Base-by-base conservation (phyloP, 2,113 vertebrate species). In the Nannospalax galili region DNA sequence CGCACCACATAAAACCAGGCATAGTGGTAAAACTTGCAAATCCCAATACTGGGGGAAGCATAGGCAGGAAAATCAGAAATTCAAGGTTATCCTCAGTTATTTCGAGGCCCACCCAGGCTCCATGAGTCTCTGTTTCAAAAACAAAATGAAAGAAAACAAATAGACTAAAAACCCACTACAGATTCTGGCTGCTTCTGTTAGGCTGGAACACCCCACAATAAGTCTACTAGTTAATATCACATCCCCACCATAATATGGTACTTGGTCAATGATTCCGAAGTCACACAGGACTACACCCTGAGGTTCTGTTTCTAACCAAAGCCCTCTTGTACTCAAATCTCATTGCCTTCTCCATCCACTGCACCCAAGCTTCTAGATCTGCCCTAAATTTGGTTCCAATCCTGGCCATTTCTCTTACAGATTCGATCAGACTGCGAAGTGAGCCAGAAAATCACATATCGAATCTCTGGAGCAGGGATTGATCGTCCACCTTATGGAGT, bases 401-500 rank as follows among this genome's bases (percentile, higher is more conserved):
- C 24, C 37, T 70, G 26, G 3, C 7, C 81, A 60, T 65, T 90
- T 93, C 48, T 24, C 26, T 98, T 98, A 32, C 82, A 99, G 99
- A 99, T 99, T 85, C 98, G 98, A 90, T 99, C 99, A 35, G 99
- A 99, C 80, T 98, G 98, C 78, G 98, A 99, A 67, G 95, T 84
- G 15, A 96, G 92, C 3, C 95, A 97, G 19, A 97, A 60, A 62
- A 96, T 99, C 58, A 67, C 30, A 0, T 99, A 99, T 80, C 98
- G 84, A 65, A 98, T 99, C 75, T 95, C 95, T 16, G 99, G 99
- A 74, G 89, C 96, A 42, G 99, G 99, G 73, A 99, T 98, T 24
- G 98, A 99, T 85, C 40, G 96, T 48, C 84, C 97, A 0, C 99
- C 99, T 0, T 5, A 60, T 0, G 95, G 96, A 26, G 82, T 98